phyloP scores from a whole-genome alignment of 2,888 invertebrate genomes.

The Dione vanillae region DNA sequence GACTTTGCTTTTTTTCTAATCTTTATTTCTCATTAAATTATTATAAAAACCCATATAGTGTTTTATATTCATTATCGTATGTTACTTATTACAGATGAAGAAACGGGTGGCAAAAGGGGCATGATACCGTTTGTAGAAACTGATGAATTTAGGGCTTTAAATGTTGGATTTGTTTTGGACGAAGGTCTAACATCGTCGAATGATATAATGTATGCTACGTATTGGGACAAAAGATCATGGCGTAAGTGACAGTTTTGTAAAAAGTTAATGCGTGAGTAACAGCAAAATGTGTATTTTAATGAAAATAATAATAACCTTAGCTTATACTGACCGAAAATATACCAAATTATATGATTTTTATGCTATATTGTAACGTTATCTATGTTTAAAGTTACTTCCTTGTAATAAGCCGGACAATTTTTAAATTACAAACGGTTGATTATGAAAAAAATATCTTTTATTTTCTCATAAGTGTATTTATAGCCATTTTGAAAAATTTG shows the following conservation, averaged over 20 bases:
- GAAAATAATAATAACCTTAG: too few species aligned
- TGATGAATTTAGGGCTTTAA: slow-evolving; percentile 88
- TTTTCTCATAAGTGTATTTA: too few species aligned
- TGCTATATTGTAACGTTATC: not conserved
- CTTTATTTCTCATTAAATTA: too few species aligned
- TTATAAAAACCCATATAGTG: too few species aligned
- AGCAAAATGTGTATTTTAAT: too few species aligned
- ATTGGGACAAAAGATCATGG: slow-evolving; percentile 90
- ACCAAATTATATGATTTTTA: too few species aligned
- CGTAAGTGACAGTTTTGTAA: slow-evolving; percentile 85
- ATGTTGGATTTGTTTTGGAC: slow-evolving; percentile 93
- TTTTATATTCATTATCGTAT: too few species aligned
- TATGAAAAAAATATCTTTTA: too few species aligned
- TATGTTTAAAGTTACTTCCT: not conserved
- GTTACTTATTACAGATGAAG: slow-evolving; percentile 86
- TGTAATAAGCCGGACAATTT: not conserved
- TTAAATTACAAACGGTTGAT: too few species aligned
- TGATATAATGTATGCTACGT: slow-evolving; percentile 84
- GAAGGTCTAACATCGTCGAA: slow-evolving; percentile 89
- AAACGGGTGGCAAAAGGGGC: slow-evolving; percentile 90
- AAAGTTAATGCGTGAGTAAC: not conserved
- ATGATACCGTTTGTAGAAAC: slow-evolving; percentile 89
- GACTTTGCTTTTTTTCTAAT: too few species aligned
- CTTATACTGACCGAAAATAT: too few species aligned
- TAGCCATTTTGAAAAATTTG: too few species aligned